Evolutionary conservation across 1,140 invertebrate species (phyloP).

Genomic region (Tetramorium alpestre): DNA sequence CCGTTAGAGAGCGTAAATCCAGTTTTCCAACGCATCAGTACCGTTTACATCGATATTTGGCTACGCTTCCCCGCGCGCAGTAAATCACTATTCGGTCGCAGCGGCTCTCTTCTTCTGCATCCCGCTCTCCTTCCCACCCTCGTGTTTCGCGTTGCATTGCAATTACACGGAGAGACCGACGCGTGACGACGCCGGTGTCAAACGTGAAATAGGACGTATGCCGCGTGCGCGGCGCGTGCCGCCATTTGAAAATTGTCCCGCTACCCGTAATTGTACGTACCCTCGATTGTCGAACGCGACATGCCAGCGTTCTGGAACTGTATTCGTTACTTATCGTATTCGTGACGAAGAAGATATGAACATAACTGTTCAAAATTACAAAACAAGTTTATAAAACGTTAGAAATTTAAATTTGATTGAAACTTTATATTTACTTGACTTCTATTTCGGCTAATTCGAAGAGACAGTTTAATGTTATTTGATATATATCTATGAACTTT

Average conservation of each 20-base stretch:
- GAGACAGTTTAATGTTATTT: neutral
- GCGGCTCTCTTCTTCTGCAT: conserved; percentile 42
- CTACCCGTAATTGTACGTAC: too few species aligned
- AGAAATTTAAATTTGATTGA: too few species aligned
- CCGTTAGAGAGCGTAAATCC: conserved; percentile 76
- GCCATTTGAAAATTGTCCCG: conserved; percentile 46
- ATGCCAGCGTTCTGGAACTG: neutral
- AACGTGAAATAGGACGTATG: conserved; percentile 53
- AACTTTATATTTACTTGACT: neutral
- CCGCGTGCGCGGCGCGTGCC: conserved; percentile 44
- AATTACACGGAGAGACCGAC: conserved; percentile 62
- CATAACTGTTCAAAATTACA: neutral
- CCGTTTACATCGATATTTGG: conserved; percentile 76
- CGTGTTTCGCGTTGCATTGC: conserved; percentile 20
- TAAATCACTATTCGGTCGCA: conserved; percentile 68
- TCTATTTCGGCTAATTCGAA: neutral
- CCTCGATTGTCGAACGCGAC: conserved; percentile 12
- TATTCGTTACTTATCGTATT: neutral
- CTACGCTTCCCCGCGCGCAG: conserved; percentile 41
- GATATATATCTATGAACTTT: neutral
- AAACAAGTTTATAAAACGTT: neutral
- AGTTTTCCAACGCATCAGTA: conserved; percentile 76
- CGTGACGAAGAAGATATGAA: neutral
- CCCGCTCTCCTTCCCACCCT: neutral
- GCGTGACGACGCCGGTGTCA: conserved; percentile 53